These are phyloP conservation scores for Rhynchopsitta pachyrhyncha DNA, from an alignment of 2,113 vertebrate genomes.

Conservation along the genomic window DNA sequence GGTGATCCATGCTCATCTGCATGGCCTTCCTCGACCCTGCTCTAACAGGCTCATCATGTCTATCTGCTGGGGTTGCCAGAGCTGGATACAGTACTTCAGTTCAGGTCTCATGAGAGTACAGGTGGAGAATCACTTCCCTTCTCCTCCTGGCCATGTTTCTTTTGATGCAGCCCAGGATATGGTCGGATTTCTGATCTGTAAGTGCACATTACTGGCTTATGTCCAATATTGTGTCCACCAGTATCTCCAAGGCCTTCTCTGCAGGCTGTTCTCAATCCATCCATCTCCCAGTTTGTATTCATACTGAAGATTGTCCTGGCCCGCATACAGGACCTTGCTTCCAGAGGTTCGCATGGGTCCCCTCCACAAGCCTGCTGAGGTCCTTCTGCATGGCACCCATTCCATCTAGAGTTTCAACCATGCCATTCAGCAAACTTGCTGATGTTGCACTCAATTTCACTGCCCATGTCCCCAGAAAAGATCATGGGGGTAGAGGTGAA, in stretches of 20 bases:
- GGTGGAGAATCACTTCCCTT: background rate
- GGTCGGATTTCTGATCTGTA: background rate
- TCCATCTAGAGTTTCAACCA: background rate
- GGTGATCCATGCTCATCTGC: background rate
- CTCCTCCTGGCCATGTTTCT: background rate
- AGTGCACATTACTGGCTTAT: background rate
- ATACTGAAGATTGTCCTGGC: fast-evolving
- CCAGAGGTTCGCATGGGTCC: fast-evolving
- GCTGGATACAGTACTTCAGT: background rate
- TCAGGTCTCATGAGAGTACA: background rate
- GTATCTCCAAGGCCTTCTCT: background rate
- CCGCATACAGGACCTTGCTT: background rate
- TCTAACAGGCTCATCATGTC: too few species aligned
- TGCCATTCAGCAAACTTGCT: background rate
- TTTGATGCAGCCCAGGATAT: background rate
- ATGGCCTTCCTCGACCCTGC: fast-evolving
- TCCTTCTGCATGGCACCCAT: background rate
- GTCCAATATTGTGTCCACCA: background rate
- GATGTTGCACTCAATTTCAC: background rate
- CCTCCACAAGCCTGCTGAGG: background rate
- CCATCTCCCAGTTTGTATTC: background rate
- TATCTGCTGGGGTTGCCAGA: background rate
- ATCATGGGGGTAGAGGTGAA: background rate
- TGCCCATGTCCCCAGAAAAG: background rate
- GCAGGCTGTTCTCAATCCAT: background rate